phyloP scores from a whole-genome alignment of 1,140 invertebrate genomes.

The Drosophila lowei region DNA sequence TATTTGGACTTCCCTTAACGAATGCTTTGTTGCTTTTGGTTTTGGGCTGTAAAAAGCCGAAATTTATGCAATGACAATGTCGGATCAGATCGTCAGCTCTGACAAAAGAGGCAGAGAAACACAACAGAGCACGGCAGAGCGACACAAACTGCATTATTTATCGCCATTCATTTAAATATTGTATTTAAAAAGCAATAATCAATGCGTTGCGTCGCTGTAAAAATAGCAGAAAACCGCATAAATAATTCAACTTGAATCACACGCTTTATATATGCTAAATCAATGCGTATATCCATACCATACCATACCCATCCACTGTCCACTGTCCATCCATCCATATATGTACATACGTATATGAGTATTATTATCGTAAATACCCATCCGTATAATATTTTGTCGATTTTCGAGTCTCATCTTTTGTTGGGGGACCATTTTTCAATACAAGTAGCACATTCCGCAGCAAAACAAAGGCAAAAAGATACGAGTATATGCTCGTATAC shows the following conservation, averaged over 20 bases:
- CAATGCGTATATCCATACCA: neutral
- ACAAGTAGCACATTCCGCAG: slow-evolving; percentile 76
- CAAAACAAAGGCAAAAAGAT: slow-evolving; percentile 37
- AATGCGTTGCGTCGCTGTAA: slow-evolving; percentile 47
- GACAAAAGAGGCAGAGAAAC: slow-evolving; percentile 12
- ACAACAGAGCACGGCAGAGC: slow-evolving; percentile 4
- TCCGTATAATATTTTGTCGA: slow-evolving; percentile 52
- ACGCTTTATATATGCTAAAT: slow-evolving; percentile 61
- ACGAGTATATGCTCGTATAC: neutral
- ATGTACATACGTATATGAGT: slow-evolving; percentile 31
- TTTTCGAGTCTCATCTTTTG: slow-evolving; percentile 51
- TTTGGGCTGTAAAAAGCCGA: slow-evolving; percentile 53
- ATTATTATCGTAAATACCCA: slow-evolving; percentile 40
- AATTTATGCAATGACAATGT: slow-evolving; percentile 69
- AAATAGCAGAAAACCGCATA: slow-evolving; percentile 66
- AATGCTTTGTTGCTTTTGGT: slow-evolving; percentile 7
- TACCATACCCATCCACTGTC: too few relatives aligned
- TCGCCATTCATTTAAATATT: slow-evolving; percentile 75
- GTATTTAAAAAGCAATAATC: slow-evolving; percentile 65
- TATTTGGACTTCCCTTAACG: slow-evolving; percentile 39
- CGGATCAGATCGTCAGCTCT: slow-evolving; percentile 34
- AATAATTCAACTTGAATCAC: slow-evolving; percentile 75
- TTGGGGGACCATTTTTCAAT: slow-evolving; percentile 72
- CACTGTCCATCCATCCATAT: slow-evolving; percentile 2
- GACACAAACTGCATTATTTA: slow-evolving; percentile 67